Base-by-base conservation (phyloP, 1,140 invertebrate genomes). In the Pissodes strobi region DNA sequence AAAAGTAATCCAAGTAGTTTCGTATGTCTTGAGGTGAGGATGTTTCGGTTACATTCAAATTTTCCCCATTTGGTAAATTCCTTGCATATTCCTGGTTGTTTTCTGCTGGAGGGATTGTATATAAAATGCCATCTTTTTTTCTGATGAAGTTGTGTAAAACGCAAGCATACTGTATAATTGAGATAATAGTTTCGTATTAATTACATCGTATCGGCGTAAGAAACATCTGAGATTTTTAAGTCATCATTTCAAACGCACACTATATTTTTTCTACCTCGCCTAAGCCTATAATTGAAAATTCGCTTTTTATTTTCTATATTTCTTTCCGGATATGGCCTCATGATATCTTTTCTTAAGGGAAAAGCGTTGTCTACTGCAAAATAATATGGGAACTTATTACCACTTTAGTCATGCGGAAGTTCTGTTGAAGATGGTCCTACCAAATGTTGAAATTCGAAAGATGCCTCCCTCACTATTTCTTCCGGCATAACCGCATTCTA, bases 221-320 rank as follows among this genome's bases (percentile, higher is more conserved):
- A 15, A 49, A 59, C 12, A 59, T 21, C n/a, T 49, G 25, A 48
- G 48, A 61, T 25, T 61, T 61, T 34, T 34, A n/a, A n/a, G n/a
- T n/a, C n/a, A n/a, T n/a, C n/a, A n/a, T n/a, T n/a, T n/a, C n/a
- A n/a, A 59, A 59, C 13, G 56, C 23, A 37, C 56, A 59, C 30
- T 59, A 39, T 15, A n/a, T n/a, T n/a, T n/a, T n/a, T n/a, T n/a
- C 30, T 34, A 34, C 30, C 30, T 34, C 30, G 46, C n/a, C n/a
- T n/a, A n/a, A n/a, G 39, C 45, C 38, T 61, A n/a, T n/a, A n/a
- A n/a, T n/a, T n/a, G n/a, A n/a, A n/a, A n/a, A n/a, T n/a, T n/a
- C n/a, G n/a, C n/a, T 61, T 34, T 34, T 8, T 34, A 8, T 8
- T 34, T n/a, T 34, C 30, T 6, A n/a, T n/a, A 34, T 34, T n/a